Percentiles rank a stretch among this genome's conserved stretches.
Conservation (phyloP, 2,888 invertebrate species). For the Pyrochroa serraticornis region DNA sequence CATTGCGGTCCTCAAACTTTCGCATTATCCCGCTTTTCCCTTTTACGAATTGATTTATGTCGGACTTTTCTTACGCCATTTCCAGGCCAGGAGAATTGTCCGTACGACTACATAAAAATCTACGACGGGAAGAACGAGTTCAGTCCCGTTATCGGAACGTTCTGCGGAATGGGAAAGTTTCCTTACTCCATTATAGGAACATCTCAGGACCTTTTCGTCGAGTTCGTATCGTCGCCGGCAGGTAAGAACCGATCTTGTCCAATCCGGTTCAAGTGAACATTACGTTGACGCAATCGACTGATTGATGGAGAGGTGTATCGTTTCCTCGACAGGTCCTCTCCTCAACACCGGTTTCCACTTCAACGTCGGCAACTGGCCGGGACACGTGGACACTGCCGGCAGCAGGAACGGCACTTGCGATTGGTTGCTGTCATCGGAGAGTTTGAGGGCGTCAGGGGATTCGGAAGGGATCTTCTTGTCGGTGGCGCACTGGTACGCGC, state of each 20-base stretch:
- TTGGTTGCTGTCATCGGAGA: slow-evolving; percentile 85
- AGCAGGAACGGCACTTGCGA: slow-evolving; percentile 86
- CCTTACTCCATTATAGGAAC: slow-evolving; percentile 94
- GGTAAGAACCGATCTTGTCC: slow-evolving; percentile 57
- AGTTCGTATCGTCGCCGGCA: slow-evolving; percentile 87
- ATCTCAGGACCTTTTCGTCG: slow-evolving; percentile 85
- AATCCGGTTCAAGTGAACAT: too few relatives aligned
- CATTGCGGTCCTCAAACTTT: not conserved
- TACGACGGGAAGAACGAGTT: slow-evolving; percentile 90
- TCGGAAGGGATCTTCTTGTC: slow-evolving; percentile 89
- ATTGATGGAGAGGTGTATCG: too few relatives aligned
- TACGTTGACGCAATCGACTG: too few relatives aligned
- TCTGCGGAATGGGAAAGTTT: slow-evolving; percentile 92
- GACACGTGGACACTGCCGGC: slow-evolving; percentile 88
- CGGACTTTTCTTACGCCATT: not conserved
- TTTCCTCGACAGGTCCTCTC: slow-evolving; percentile 71
- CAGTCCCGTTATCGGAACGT: slow-evolving; percentile 86
- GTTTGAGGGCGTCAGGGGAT: slow-evolving; percentile 76
- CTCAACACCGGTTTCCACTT: slow-evolving; percentile 93
- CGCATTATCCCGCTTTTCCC: not conserved
- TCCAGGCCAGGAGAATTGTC: slow-evolving; percentile 81
- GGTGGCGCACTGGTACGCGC: slow-evolving; percentile 93
- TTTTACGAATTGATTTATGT: too few relatives aligned
- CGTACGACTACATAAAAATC: slow-evolving; percentile 86
- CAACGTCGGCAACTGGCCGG: slow-evolving; percentile 94